These are phyloP conservation scores for Epistrophella euchroma DNA, from an alignment of 2,888 invertebrate species.

Conservation along the genomic window DNA sequence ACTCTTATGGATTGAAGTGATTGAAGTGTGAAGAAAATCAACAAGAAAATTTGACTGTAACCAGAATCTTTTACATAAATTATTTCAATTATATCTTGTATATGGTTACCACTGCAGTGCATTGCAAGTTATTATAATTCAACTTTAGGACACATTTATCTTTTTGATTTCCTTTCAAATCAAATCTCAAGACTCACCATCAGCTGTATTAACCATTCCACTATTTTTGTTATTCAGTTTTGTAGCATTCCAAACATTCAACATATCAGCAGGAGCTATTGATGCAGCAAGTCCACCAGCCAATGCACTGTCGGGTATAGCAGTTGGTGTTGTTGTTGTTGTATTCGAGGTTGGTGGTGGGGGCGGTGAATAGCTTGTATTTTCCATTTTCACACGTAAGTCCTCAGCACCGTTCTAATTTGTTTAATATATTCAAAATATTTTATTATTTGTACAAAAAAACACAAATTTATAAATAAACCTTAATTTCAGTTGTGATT, in stretches of 20 bases:
- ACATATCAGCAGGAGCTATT: conserved; percentile 85
- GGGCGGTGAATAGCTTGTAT: conserved; percentile 85
- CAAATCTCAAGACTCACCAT: conserved; percentile 86
- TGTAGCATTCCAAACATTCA: conserved; percentile 87
- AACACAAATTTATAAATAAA: neutral
- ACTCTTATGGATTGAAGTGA: no score
- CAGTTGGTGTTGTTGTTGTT: conserved; percentile 85
- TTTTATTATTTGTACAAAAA: neutral
- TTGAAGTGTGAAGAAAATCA: no score
- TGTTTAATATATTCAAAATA: conserved; percentile 23
- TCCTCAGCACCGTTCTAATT: conserved; percentile 86
- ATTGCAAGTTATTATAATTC: neutral
- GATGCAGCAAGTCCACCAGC: conserved; percentile 83
- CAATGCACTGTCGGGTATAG: conserved; percentile 81
- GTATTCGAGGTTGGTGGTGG: conserved; percentile 86
- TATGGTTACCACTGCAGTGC: no score
- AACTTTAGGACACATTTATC: conserved; percentile 21
- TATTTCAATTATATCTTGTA: no score
- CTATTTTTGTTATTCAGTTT: conserved; percentile 88
- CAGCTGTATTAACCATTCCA: conserved; percentile 92
- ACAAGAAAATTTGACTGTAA: no score
- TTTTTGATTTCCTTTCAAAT: neutral
- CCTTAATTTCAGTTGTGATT: conserved; percentile 34
- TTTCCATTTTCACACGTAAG: conserved; percentile 89
- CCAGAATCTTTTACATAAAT: no score